Evolutionary conservation across 2,113 vertebrate genomes (phyloP).

Genomic region (Laticauda laticaudata): DNA sequence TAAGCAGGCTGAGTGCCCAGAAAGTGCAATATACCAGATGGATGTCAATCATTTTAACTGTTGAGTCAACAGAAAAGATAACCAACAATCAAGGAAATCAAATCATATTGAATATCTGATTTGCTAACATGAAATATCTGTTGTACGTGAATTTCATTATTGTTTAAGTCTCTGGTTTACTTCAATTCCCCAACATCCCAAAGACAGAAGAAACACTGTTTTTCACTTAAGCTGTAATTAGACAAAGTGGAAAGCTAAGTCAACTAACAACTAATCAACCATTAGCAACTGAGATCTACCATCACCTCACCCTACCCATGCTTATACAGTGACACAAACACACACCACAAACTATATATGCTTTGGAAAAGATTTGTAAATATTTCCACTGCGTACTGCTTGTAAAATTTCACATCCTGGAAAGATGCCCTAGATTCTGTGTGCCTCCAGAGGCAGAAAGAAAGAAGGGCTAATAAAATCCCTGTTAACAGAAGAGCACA

Average conservation of each 20-base stretch:
- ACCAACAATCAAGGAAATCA: neutral
- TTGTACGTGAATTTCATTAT: neutral
- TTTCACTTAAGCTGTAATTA: constrained; percentile 17
- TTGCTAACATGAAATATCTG: neutral
- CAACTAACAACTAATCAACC: constrained; percentile 25
- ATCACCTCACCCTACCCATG: neutral
- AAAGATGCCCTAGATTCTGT: constrained; percentile 33
- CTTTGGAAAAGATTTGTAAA: constrained; percentile 59
- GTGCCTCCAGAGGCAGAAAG: constrained; percentile 45
- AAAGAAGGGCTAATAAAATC: constrained; percentile 41
- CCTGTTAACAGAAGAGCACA: constrained; percentile 14
- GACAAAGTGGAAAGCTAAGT: constrained; percentile 31
- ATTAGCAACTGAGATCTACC: constrained; percentile 37
- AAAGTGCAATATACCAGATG: neutral
- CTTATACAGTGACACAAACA: neutral
- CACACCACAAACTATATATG: constrained; percentile 1
- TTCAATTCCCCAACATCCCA: constrained; percentile 28
- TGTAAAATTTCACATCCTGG: constrained; percentile 55
- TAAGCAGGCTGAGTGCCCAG: constrained; percentile 4
- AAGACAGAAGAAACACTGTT: constrained; percentile 51
- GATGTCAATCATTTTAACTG: constrained; percentile 27
- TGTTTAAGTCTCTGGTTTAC: neutral
- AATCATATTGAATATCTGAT: neutral
- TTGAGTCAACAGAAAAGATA: neutral
- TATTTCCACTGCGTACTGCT: constrained; percentile 66